Conservation (phyloP, 2,797 vertebrate genomes). For the Myotis findleyi region DNA sequence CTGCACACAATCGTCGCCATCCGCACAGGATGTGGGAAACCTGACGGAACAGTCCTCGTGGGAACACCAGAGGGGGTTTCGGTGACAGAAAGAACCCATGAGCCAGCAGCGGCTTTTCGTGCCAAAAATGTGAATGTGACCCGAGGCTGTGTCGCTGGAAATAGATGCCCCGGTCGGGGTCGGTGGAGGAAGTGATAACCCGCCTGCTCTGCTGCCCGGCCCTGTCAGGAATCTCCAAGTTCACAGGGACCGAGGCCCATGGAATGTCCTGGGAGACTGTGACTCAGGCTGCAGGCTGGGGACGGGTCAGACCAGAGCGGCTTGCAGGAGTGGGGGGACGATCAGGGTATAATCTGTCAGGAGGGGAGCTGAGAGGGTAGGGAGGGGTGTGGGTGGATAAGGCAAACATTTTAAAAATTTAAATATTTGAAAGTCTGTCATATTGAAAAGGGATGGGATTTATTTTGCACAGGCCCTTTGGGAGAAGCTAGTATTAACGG, state of each 20-base stretch:
- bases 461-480: not conserved
- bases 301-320: not conserved
- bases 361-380: not conserved
- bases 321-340: not conserved
- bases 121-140: slow-evolving; percentile 72
- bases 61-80: slow-evolving; percentile 12
- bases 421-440: not conserved
- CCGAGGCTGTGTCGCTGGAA: slow-evolving; percentile 35
- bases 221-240: slow-evolving; percentile 40
- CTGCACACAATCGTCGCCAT: not conserved
- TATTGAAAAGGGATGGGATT: not conserved
- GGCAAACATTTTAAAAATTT: not conserved
- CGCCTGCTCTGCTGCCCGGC: not conserved
- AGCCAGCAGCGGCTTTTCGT: not conserved
- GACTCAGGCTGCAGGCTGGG: slow-evolving; percentile 5
- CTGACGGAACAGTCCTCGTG: not conserved
- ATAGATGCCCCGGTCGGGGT: slow-evolving; percentile 43
- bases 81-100: not conserved
- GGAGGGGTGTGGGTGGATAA: no score
- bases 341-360: not conserved
- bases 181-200: not conserved
- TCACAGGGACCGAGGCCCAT: slow-evolving; percentile 1
- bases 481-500: not conserved
- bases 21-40: slow-evolving; percentile 28
- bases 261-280: slow-evolving; percentile 51